Evolutionary conservation across 64 coral and sea anemone genomes (phyloP).

Genomic region (Montipora efflorescens): DNA sequence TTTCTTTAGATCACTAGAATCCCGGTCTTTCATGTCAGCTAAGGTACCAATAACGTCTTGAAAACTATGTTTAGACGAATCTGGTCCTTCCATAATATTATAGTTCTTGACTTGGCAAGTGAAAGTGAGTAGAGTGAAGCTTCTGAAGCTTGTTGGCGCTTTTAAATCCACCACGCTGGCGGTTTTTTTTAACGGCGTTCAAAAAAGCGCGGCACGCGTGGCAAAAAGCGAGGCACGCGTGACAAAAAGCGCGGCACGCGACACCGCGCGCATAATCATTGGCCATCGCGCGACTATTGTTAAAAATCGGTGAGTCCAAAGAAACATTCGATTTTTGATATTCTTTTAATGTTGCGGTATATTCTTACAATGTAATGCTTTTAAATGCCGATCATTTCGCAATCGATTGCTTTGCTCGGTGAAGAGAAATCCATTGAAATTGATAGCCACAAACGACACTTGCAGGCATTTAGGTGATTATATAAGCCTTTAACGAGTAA

Average conservation of each 20-base stretch:
- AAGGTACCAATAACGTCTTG: background rate
- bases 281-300: background rate
- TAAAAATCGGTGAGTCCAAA: slow-evolving; percentile 21
- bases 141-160: background rate
- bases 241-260: too few species aligned
- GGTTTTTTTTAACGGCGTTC: background rate
- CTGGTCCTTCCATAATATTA: background rate
- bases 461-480: background rate
- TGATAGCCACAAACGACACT: background rate
- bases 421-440: background rate
- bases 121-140: background rate
- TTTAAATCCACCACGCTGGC: slow-evolving; percentile 16
- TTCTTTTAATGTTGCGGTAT: background rate
- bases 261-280: too few species aligned
- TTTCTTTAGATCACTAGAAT: background rate
- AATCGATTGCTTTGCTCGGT: background rate
- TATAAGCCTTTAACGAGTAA: too few species aligned
- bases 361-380: slow-evolving; percentile 9
- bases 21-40: background rate
- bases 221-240: too few species aligned
- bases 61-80: background rate
- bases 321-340: background rate
- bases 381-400: too few species aligned
- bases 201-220: background rate
- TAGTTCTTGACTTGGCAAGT: background rate